A percentile compares a stretch with the other conserved stretches of the same genome.
These are phyloP conservation scores for Bubo scandiacus DNA, from an alignment of 2,113 vertebrate genomes.

Conservation along the genomic window DNA sequence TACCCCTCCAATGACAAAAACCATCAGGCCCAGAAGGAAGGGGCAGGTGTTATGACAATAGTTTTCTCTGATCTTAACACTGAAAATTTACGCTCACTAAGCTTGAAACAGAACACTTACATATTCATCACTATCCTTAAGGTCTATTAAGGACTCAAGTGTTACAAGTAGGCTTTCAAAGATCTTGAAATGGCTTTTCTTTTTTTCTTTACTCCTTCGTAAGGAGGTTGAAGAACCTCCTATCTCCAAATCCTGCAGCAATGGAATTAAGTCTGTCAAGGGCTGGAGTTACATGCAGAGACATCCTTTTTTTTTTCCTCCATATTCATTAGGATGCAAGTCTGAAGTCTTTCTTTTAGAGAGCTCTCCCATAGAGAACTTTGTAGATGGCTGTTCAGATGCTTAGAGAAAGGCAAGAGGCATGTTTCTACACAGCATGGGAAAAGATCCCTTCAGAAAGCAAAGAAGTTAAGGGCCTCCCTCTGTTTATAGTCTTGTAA, in stretches of 20 bases:
- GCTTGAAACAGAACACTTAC: background rate
- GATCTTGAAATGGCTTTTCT: slow-evolving; percentile 38
- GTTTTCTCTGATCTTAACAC: background rate
- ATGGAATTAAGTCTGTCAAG: slow-evolving; percentile 13
- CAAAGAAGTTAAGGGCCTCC: background rate
- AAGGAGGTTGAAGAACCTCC: background rate
- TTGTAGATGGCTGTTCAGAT: background rate
- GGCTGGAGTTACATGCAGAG: background rate
- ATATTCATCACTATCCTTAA: background rate
- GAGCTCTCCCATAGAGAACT: background rate
- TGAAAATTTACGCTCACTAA: background rate
- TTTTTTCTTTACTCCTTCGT: background rate
- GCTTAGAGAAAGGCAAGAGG: slow-evolving; percentile 4
- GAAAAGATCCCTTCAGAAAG: background rate
- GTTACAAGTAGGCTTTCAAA: background rate
- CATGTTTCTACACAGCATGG: background rate
- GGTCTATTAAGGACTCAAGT: background rate
- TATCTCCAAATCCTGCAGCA: slow-evolving; percentile 25
- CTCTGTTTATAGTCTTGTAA: background rate
- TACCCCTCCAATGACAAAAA: background rate
- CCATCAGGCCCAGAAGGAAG: background rate
- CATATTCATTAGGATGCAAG: background rate
- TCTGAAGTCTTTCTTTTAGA: background rate
- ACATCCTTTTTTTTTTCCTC: background rate
- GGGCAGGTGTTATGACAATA: background rate